These are phyloP conservation scores for Cantharis flavilabris DNA, from an alignment of 2,888 invertebrate genomes.

Conservation along the genomic window DNA sequence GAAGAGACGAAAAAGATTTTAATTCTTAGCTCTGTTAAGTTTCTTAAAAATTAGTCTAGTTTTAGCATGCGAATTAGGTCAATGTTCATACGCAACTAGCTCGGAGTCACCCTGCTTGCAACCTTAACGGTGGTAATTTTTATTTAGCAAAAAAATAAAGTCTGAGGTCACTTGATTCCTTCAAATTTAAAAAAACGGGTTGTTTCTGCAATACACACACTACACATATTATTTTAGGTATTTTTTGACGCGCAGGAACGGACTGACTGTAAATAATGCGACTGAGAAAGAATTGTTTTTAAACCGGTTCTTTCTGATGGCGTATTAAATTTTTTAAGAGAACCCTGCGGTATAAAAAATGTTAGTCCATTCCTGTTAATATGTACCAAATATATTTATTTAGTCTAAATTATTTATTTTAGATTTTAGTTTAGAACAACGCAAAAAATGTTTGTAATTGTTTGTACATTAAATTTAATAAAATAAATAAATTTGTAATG, in stretches of 20 bases:
- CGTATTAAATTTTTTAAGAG: background rate
- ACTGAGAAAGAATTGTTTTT: background rate
- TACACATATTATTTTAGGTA: background rate
- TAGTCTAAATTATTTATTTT: conserved; percentile 7
- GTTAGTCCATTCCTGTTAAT: background rate
- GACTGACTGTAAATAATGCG: background rate
- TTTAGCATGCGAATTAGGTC: background rate
- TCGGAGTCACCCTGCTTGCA: background rate
- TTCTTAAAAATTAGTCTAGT: background rate
- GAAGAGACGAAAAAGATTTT: conserved; percentile 25
- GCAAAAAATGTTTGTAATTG: background rate
- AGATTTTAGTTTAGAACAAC: background rate
- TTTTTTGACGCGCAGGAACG: background rate
- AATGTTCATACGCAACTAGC: background rate
- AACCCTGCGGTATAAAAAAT: background rate
- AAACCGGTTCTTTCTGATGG: background rate
- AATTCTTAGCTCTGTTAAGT: background rate
- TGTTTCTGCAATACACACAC: background rate
- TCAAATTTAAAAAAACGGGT: background rate
- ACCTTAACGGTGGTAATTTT: background rate
- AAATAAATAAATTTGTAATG: conserved; percentile 12
- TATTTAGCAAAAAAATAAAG: background rate
- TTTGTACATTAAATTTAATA: conserved; percentile 16
- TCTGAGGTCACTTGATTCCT: background rate
- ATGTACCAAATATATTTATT: conserved; percentile 16